Evolutionary conservation across 2,888 invertebrate species (phyloP).

Genomic region (Metopia argyrocephala): DNA sequence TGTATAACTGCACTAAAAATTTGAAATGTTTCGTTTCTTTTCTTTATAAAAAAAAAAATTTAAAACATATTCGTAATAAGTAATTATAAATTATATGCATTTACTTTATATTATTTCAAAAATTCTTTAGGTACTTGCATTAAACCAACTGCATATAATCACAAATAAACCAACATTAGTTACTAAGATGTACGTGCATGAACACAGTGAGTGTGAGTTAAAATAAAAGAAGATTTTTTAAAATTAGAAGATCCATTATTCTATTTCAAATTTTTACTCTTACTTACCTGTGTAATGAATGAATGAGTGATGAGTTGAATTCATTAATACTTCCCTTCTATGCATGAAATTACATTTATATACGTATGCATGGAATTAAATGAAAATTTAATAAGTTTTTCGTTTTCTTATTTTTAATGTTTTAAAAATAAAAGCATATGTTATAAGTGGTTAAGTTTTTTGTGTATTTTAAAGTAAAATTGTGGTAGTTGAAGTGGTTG

Average conservation of each 20-base stretch:
- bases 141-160: too few species aligned
- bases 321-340: not conserved
- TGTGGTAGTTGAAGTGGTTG: not conserved
- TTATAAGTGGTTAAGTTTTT: not conserved
- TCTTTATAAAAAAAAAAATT: not conserved
- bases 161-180: conserved; percentile 19
- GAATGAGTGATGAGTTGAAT: not conserved
- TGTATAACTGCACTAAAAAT: conserved; percentile 29
- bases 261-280: not conserved
- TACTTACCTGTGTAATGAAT: conserved; percentile 2
- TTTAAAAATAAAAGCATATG: not conserved
- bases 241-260: not conserved
- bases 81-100: not conserved
- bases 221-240: not conserved
- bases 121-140: too few species aligned
- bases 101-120: too few species aligned
- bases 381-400: not conserved
- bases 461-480: not conserved
- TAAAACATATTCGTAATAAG: not conserved
- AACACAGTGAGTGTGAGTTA: too few species aligned
- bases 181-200: not conserved
- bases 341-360: not conserved
- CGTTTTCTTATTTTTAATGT: not conserved
- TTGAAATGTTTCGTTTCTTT: conserved; percentile 29
- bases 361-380: not conserved